Evolutionary conservation across 2,888 invertebrate species (phyloP), one percentile per base, ranked within the genome.

Genomic region (Chymomyza caudatula): DNA sequence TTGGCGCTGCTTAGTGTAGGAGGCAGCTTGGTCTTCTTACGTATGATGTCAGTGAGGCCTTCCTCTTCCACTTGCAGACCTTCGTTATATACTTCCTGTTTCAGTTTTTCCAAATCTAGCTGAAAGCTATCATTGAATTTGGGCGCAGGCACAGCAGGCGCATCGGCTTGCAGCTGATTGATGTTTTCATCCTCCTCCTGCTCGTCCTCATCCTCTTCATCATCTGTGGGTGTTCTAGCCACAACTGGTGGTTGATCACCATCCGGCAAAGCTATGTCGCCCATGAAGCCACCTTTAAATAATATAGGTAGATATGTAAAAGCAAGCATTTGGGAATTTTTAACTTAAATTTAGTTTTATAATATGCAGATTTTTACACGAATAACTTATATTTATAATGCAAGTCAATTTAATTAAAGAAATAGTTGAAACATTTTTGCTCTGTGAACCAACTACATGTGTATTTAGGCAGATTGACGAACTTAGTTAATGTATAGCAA

Each of bases 21-120:
- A n/a, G 93, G 92, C 69, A 94, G 93, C 85, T 94, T 94, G 0
- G 94, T 94, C 88, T 94, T 94, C 86, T 94, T 94, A 68, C 94
- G 92, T 67, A 94, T 90, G 65, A 94, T 92, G 91, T 95, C 95
- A 15, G 95, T 94, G 4, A 96, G 91, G 3, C 96, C 96, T 88
- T 96, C 96, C 86, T 96, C 96, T 91, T 96, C 96, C 4, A 96
- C 95, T 89, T 96, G 95, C 15, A 96, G 91, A 0, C 96, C 96
- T 90, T 96, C 96, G 63, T 94, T 91, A 60, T 95, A 92, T 5
- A 96, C 95, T 89, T 96, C 95, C 84, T 96, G 95, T 83, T 95
- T 95, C 80, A 95, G 92, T 86, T 94, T 94, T 87, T 95, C 95
- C n/a, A 96, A 92, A 88, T 96, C 95, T 88, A 94, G 94, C 88